Evolutionary conservation across 2,113 vertebrate genomes (phyloP).

Genomic region (Ophthalmolycus amberensis): DNA sequence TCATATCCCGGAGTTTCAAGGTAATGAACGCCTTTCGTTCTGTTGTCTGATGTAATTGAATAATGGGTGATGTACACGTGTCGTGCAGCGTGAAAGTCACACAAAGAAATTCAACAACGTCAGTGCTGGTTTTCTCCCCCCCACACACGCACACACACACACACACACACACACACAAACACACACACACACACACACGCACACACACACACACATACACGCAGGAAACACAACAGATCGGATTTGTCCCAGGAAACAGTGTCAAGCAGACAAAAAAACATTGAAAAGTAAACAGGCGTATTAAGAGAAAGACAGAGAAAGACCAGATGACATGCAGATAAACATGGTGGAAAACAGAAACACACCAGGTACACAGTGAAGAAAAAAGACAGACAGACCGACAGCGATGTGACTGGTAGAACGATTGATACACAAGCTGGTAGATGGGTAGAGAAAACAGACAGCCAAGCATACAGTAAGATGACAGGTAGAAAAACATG

Average conservation of each 20-base stretch:
- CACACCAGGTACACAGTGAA: background rate
- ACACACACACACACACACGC: background rate
- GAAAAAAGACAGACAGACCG: conserved; percentile 21
- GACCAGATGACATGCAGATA: conserved; percentile 44
- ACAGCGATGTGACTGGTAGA: conserved; percentile 41
- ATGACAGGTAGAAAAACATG: conserved; percentile 56
- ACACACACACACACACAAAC: background rate
- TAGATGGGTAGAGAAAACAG: conserved; percentile 35
- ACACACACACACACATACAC: background rate
- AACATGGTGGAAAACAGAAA: conserved; percentile 32
- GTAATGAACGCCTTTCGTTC: conserved; percentile 59
- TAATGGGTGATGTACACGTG: conserved; percentile 54
- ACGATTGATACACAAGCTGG: conserved; percentile 45
- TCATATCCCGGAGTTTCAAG: conserved; percentile 65
- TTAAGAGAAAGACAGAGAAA: conserved; percentile 30
- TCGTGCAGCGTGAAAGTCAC: conserved; percentile 54
- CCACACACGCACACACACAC: background rate
- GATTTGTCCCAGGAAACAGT: conserved; percentile 7
- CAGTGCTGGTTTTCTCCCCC: background rate
- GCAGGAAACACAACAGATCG: conserved; percentile 19
- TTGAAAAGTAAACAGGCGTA: conserved; percentile 15
- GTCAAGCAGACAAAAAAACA: background rate
- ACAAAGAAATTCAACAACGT: conserved; percentile 28
- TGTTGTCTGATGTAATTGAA: conserved; percentile 65
- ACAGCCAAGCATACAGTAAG: conserved; percentile 43